Percentiles rank a stretch among this genome's conserved stretches.
Evolutionary conservation across 2,888 invertebrate genomes (phyloP).

Genomic region (Phaonia tiefii): DNA sequence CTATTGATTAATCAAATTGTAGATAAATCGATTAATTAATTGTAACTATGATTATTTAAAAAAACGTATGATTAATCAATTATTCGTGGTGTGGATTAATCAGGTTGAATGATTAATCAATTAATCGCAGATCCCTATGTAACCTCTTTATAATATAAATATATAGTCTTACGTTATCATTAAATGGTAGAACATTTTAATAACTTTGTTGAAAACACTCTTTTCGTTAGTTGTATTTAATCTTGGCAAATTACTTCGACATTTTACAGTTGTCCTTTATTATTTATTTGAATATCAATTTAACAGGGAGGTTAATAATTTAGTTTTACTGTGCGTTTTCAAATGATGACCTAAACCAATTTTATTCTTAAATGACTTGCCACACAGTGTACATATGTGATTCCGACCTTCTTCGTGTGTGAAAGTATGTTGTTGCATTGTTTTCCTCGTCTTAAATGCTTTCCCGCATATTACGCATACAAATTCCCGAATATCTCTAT

Average conservation of each 20-base stretch:
- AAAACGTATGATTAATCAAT: too few species aligned
- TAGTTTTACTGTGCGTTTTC: conserved; percentile 53
- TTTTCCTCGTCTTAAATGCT: conserved; percentile 58
- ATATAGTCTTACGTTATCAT: too few species aligned
- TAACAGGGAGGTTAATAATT: neutral
- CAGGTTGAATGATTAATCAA: too few species aligned
- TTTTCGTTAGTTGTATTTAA: neutral
- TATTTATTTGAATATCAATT: neutral
- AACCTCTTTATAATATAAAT: too few species aligned
- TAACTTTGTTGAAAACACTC: too few species aligned
- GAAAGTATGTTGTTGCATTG: conserved; percentile 60
- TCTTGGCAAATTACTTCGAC: neutral
- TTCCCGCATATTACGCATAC: conserved; percentile 60
- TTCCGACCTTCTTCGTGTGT: conserved; percentile 63
- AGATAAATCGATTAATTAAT: too few species aligned
- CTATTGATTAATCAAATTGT: too few species aligned
- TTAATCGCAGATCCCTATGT: too few species aligned
- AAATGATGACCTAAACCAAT: conserved; percentile 59
- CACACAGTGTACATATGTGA: conserved; percentile 60
- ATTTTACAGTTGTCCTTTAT: neutral
- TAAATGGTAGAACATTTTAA: too few species aligned
- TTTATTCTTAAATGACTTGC: conserved; percentile 60
- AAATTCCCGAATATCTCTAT: conserved; percentile 54
- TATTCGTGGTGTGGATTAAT: too few species aligned
- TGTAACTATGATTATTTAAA: too few species aligned